Evolutionary conservation across 1,140 invertebrate species (phyloP).

Genomic region (Pogonus chalceus): DNA sequence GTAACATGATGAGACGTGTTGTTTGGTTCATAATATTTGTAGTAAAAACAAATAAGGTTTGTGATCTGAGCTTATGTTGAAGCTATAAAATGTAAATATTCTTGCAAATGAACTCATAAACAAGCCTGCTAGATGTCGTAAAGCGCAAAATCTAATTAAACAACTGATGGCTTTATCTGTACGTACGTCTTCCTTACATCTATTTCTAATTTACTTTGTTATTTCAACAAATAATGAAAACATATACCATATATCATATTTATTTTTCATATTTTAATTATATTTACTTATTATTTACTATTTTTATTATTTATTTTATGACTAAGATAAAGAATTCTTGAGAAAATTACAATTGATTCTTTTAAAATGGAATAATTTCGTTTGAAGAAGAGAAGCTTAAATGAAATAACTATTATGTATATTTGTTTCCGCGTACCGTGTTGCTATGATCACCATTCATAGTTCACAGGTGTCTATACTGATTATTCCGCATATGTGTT

Average conservation of each 20-base stretch:
- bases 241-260: background rate
- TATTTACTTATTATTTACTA: background rate
- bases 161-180: background rate
- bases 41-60: background rate
- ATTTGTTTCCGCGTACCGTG: no score
- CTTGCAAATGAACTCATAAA: background rate
- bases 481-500: no score
- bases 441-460: no score
- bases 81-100: background rate
- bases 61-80: background rate
- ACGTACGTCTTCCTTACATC: no score
- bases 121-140: background rate
- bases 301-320: background rate
- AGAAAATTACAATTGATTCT: background rate
- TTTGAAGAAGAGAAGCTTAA: no score
- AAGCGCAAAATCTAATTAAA: background rate
- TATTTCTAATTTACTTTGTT: background rate
- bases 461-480: no score
- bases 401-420: no score
- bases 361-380: no score
- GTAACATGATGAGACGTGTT: no score
- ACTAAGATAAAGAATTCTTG: background rate
- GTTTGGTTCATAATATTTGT: background rate
- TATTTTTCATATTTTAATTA: background rate
- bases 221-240: background rate